Base-by-base conservation (phyloP, 2,888 invertebrate species). In the Eurytoma adleriae region DNA sequence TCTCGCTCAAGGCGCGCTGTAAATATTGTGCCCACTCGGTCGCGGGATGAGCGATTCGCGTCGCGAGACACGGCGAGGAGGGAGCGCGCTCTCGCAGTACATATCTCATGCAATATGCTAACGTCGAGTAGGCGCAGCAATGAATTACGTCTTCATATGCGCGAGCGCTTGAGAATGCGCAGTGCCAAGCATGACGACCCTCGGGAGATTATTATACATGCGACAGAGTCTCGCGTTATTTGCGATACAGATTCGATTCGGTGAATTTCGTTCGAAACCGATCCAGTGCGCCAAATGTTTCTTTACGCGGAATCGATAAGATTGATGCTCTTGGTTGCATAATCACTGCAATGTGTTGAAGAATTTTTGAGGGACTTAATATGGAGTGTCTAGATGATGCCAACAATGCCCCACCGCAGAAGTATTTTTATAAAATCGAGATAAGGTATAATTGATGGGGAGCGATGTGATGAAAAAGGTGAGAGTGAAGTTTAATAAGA, bases 111-210 rank as follows among this genome's bases (percentile, higher is more conserved):
- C 85, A 83, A 83, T 84, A 85, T 84, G 85, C 85, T 85, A 85
- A 86, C 82, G 79, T 14, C 75, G 80, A 80, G 83, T 85, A 85
- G 85, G 86, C 86, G 86, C 85, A 86, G 85, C 85, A 83, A 84
- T 86, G 86, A 87, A 85, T 87, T 86, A 86, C 86, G 85, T 87
- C 86, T 87, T 85, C 85, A 85, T 84, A 83, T 74, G 78, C 68
- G 80, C 64, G 59, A 67, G 79, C 59, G 52, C 50, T 50, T 52
- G 54, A 40, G 62, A 61, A 56, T 30, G 74, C 54, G 48, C 18
- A n/a, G 62, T 1, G 64, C 40, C 50, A 66, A 54, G 27, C 18
- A 50, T 30, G 2, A 4, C 62, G 16, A 16, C 13, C 27, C 20
- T 75, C 7, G 56, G 16, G 67, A 68, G 40, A 40, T 40, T 40